Evolutionary conservation across 1,140 invertebrate species (phyloP).

Genomic region (Monochamus saltuarius): DNA sequence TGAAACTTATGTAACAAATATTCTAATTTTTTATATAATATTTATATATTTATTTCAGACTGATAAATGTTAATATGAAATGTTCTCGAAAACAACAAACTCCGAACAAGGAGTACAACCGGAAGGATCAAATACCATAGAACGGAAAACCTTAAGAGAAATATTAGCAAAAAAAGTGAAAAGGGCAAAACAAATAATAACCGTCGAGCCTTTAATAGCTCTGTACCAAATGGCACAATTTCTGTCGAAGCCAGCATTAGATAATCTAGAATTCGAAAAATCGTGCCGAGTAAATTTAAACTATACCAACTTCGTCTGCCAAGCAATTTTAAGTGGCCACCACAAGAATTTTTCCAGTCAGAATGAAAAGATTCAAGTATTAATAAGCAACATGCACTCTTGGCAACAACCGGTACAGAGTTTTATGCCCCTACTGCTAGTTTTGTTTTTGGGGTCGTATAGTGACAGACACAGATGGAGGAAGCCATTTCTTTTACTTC

Average conservation of each 20-base stretch:
- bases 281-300: conserved; percentile 38
- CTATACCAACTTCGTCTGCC: conserved; percentile 28
- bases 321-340: conserved; percentile 54
- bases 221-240: conserved; percentile 40
- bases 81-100: too few species aligned
- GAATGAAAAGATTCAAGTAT: conserved; percentile 41
- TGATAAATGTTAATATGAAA: too few species aligned
- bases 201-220: conserved; percentile 46
- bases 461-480: conserved; percentile 60
- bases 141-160: conserved; percentile 28
- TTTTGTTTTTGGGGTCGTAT: conserved; percentile 63
- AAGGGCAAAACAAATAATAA: conserved; percentile 33
- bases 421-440: conserved; percentile 55
- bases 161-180: conserved; percentile 1
- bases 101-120: too few species aligned
- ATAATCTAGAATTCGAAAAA: conserved; percentile 46
- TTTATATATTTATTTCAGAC: too few species aligned
- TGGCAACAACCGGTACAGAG: conserved; percentile 44
- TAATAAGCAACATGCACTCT: conserved; percentile 41
- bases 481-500: conserved; percentile 38
- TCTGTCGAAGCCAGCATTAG: conserved; percentile 40
- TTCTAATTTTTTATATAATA: too few species aligned
- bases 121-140: conserved; percentile 17
- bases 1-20: too few species aligned
- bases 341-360: conserved; percentile 22